Base-by-base conservation (phyloP, 2,113 vertebrate species). In the Rhynchopsitta pachyrhyncha region DNA sequence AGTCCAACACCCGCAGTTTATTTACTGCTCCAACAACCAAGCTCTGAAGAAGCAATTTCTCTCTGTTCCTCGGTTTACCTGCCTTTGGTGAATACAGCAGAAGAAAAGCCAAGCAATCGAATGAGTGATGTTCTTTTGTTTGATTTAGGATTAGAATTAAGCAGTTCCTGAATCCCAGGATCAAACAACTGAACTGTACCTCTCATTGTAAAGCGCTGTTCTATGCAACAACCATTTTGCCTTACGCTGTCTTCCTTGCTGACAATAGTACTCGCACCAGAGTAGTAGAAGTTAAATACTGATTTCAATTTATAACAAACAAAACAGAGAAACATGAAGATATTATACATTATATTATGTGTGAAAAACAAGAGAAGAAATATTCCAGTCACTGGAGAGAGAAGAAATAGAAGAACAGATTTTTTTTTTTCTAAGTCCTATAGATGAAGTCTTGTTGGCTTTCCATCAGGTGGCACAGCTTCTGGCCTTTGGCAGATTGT, bases 261-360 rank as follows among this genome's bases (percentile, higher is more conserved):
- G 53, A 60, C 31, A 2, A 0, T 0, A 31, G 10, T 5, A 41
- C 52, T 71, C 15, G 19, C 62, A 86, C 4, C 23, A 33, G 59
- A 77, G 25, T 53, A 86, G 9, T 0, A 41, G 28, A 68, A 63
- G 11, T 24, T 49, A 39, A 81, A 91, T 84, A 71, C 23, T 10
- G 8, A 57, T 74, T 80, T 90, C 22, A 63, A 3, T 49, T 73
- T 76, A 6, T 35, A 50, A 69, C 50, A 66, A 79, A 69, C 2
- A 63, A 18, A 39, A 52, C 2, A 4, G 2, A 25, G 59, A 91
- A 22, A 50, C 1, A 1, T 47, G 29, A 29, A 69, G 13, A 8
- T 60, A 18, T 17, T 59, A 25, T 29, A 18, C 37, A 10, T 7
- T 50, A 2, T 29, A 25, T 17, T 76, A 14, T 17, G 4, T 46